A percentile compares a stretch with the other conserved stretches of the same genome.
Evolutionary conservation across 2,113 vertebrate species (phyloP).

Genomic region (Sinocyclocheilus grahami): DNA sequence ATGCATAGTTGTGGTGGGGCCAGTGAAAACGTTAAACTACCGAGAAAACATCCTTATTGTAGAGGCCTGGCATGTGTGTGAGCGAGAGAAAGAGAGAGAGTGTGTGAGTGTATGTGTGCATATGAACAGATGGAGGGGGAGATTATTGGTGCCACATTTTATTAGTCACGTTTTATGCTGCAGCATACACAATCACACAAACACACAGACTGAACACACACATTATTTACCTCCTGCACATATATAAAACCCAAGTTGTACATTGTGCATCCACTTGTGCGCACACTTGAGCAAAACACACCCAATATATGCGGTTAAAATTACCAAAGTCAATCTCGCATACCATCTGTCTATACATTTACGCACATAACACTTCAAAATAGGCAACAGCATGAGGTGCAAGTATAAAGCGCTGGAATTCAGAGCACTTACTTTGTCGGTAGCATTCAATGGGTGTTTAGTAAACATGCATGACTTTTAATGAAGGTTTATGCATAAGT

Average conservation of each 20-base stretch:
- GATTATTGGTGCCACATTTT: constrained; percentile 59
- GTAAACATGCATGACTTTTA: neutral
- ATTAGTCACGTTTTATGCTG: constrained; percentile 55
- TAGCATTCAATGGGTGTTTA: neutral
- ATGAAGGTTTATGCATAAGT: neutral
- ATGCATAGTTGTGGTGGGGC: neutral
- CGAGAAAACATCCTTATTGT: neutral
- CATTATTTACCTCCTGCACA: neutral
- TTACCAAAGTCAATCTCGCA: constrained; percentile 38
- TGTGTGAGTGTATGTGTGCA: constrained; percentile 49
- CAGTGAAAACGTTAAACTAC: neutral
- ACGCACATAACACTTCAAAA: neutral
- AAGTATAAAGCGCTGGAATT: neutral
- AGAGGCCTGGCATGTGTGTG: constrained; percentile 28
- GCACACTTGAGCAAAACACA: constrained; percentile 8
- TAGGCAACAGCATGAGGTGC: neutral
- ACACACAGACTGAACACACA: neutral
- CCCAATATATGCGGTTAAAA: constrained; percentile 51
- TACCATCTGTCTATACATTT: constrained; percentile 2
- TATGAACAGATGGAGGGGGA: constrained; percentile 62
- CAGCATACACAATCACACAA: constrained; percentile 18
- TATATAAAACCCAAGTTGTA: neutral
- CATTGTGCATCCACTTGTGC: neutral
- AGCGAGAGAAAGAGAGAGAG: constrained; percentile 57
- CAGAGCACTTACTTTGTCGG: neutral